These are phyloP conservation scores for Scomberomorus guttatus DNA, from an alignment of 2,797 vertebrate species.

Conservation along the genomic window DNA sequence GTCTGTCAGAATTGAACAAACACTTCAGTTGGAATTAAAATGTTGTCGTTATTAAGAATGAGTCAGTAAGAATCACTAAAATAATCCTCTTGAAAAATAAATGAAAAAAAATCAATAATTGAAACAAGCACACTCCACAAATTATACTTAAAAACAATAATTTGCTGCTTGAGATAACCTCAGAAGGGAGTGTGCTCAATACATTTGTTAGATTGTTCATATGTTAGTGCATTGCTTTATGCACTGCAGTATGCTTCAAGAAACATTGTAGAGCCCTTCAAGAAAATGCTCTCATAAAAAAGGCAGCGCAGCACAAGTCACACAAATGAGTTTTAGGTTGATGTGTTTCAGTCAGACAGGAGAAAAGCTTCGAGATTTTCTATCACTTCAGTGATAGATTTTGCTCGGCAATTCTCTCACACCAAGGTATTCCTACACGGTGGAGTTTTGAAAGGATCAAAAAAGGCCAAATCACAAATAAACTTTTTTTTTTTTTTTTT, in stretches of 20 bases:
- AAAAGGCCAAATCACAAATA: conserved; percentile 12
- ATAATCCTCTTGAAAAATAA: conserved; percentile 20
- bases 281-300: conserved; percentile 6
- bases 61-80: conserved; percentile 20
- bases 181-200: background rate
- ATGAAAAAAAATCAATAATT: conserved; percentile 7
- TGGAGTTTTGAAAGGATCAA: conserved; percentile 14
- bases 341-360: background rate
- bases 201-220: background rate
- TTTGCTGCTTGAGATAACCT: background rate
- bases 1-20: conserved; percentile 6
- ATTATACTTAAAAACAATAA: conserved; percentile 14
- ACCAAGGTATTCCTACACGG: background rate
- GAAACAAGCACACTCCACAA: conserved; percentile 12
- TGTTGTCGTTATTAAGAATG: conserved; percentile 4
- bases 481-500: background rate
- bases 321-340: background rate
- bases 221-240: background rate
- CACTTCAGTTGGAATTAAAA: conserved; percentile 12
- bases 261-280: background rate
- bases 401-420: background rate
- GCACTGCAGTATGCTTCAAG: background rate
- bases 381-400: background rate
- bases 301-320: conserved; percentile 8
- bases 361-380: conserved; percentile 5